Evolutionary conservation across 2,113 vertebrate genomes (phyloP).

Genomic region (Dermatemys mawii): DNA sequence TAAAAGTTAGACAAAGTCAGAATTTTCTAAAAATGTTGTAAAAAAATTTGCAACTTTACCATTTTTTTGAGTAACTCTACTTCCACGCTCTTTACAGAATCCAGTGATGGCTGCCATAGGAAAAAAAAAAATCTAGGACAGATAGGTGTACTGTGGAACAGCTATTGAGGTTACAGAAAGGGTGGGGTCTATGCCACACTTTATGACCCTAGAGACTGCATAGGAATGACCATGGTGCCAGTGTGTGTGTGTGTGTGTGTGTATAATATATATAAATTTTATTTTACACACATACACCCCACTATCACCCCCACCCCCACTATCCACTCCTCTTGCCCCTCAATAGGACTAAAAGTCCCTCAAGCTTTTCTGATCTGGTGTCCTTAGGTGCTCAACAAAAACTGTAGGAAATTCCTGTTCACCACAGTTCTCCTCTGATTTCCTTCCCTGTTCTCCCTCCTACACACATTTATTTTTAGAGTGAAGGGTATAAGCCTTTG

Average conservation of each 20-base stretch:
- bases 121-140: neutral
- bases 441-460: neutral
- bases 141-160: neutral
- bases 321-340: neutral
- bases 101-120: neutral
- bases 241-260: neutral
- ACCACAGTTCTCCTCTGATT: neutral
- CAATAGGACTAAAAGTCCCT: neutral
- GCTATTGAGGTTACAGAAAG: neutral
- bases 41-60: neutral
- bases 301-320: too few relatives aligned
- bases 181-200: neutral
- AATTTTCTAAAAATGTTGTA: neutral
- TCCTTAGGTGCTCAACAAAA: neutral
- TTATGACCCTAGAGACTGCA: neutral
- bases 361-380: neutral
- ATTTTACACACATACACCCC: accelerated
- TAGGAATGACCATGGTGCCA: neutral
- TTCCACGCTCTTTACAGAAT: neutral
- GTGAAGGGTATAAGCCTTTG: neutral
- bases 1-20: neutral
- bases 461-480: accelerated
- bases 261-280: too few relatives aligned
- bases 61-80: neutral
- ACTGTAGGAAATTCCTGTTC: neutral